A percentile compares a stretch with the other conserved stretches of the same genome.
These are phyloP conservation scores for Ophthalmolycus amberensis DNA, from an alignment of 2,113 vertebrate species.

Conservation along the genomic window DNA sequence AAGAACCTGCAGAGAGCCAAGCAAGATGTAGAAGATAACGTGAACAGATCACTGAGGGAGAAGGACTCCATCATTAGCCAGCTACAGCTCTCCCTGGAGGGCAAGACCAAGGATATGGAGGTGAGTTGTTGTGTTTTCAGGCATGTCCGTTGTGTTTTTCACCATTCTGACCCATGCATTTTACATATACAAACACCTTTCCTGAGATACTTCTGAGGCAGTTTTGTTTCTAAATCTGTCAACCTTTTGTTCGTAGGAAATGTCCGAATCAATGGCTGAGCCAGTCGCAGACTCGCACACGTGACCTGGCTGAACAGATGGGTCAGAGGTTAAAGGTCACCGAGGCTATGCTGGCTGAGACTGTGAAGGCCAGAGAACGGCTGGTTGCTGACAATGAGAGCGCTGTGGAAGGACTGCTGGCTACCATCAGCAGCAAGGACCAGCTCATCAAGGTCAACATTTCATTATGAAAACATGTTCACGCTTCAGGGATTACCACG, in stretches of 20 bases:
- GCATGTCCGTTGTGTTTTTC: neutral
- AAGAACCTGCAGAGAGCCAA: slow-evolving; percentile 85
- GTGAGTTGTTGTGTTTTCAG: slow-evolving; percentile 69
- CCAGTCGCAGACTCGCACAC: slow-evolving; percentile 75
- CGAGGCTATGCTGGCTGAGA: slow-evolving; percentile 82
- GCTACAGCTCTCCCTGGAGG: slow-evolving; percentile 82
- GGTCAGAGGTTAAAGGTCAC: slow-evolving; percentile 84
- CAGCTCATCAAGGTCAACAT: slow-evolving; percentile 81
- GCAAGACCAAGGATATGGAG: slow-evolving; percentile 86
- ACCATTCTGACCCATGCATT: neutral
- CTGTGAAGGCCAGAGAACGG: slow-evolving; percentile 81
- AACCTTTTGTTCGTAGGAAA: slow-evolving; percentile 67
- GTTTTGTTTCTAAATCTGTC: neutral
- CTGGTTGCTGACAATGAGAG: slow-evolving; percentile 83
- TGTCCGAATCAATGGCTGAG: slow-evolving; percentile 75
- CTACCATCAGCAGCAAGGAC: slow-evolving; percentile 84
- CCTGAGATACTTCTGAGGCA: neutral
- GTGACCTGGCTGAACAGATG: slow-evolving; percentile 82
- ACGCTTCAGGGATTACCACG: neutral
- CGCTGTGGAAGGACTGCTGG: slow-evolving; percentile 82
- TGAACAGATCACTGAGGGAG: slow-evolving; percentile 85
- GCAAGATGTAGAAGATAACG: slow-evolving; percentile 86
- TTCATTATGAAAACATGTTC: neutral
- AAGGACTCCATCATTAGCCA: slow-evolving; percentile 86
- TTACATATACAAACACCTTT: neutral